These are phyloP conservation scores for Halcyon badia DNA, from an alignment of 2,797 vertebrate genomes.

Conservation along the genomic window DNA sequence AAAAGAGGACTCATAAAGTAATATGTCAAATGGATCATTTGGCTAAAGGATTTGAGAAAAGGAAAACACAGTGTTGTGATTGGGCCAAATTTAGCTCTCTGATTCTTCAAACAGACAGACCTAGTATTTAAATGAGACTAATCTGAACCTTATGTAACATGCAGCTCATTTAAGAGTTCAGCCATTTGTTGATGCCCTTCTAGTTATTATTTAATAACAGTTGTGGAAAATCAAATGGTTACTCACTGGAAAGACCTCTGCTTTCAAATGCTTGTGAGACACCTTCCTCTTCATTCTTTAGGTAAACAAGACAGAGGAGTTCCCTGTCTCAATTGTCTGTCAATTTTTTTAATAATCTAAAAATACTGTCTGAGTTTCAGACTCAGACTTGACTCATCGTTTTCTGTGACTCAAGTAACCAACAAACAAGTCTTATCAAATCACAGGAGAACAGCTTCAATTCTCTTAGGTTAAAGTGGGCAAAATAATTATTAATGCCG, in stretches of 20 bases:
- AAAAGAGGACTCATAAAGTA: background rate
- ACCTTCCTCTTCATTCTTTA: background rate
- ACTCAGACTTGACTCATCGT: conserved; percentile 66
- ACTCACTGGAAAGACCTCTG: conserved; percentile 60
- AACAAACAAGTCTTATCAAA: conserved; percentile 37
- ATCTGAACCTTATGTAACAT: background rate
- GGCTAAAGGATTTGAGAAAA: background rate
- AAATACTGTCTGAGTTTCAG: conserved; percentile 50
- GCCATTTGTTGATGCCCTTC: background rate
- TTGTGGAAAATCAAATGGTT: conserved; percentile 69
- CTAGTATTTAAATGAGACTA: background rate
- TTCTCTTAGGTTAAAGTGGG: background rate
- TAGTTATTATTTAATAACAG: background rate
- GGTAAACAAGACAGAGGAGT: background rate
- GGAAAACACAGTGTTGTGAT: rapidly evolving
- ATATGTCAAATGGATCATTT: background rate
- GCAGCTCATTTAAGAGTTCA: background rate
- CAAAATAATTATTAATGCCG: background rate
- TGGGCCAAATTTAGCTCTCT: background rate
- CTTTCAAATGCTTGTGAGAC: conserved; percentile 36
- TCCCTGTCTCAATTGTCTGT: conserved; percentile 15
- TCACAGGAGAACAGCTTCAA: conserved; percentile 4
- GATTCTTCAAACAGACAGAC: background rate
- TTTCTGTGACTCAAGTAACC: background rate
- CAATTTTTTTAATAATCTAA: conserved; percentile 37